Percentiles rank a stretch among this genome's conserved stretches.
These are phyloP conservation scores for Gobiocypris rarus DNA, from an alignment of 2,113 vertebrate species.

Conservation along the genomic window DNA sequence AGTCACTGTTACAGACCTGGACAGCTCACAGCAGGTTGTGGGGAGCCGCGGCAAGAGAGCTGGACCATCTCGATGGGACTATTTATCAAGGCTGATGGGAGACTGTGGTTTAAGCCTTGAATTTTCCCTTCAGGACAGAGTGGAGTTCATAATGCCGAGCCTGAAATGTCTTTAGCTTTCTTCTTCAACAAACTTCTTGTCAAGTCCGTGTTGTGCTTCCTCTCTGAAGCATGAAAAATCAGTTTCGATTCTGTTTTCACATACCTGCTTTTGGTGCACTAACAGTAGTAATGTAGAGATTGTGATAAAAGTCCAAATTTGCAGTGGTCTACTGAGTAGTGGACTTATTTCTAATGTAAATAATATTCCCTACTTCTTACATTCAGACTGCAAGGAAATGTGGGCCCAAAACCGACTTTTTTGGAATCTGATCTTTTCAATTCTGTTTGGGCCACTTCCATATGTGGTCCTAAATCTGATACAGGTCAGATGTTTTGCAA, in stretches of 20 bases:
- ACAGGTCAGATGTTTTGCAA: no score
- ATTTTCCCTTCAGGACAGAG: slow-evolving; percentile 9
- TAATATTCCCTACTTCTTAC: no score
- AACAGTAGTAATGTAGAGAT: background rate
- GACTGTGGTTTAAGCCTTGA: slow-evolving; percentile 15
- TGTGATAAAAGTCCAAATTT: background rate
- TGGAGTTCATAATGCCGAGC: background rate
- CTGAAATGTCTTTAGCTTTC: background rate
- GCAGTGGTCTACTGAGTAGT: no score
- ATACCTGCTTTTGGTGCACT: background rate
- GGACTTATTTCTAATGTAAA: no score
- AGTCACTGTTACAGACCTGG: slow-evolving; percentile 38
- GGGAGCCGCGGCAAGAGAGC: background rate
- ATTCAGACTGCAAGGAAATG: no score
- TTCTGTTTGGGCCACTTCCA: no score
- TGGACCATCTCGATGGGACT: slow-evolving; percentile 14
- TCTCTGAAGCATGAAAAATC: background rate
- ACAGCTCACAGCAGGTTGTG: slow-evolving; percentile 34
- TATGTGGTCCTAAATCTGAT: no score
- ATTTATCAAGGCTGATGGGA: slow-evolving; percentile 23
- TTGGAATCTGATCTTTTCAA: no score
- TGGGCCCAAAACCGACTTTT: no score
- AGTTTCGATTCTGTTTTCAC: background rate
- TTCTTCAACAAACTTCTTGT: slow-evolving; percentile 15
- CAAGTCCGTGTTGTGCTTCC: background rate